Evolutionary conservation across 1,140 invertebrate species (phyloP), one percentile per base, ranked within the genome.

Genomic region (Arion vulgaris): DNA sequence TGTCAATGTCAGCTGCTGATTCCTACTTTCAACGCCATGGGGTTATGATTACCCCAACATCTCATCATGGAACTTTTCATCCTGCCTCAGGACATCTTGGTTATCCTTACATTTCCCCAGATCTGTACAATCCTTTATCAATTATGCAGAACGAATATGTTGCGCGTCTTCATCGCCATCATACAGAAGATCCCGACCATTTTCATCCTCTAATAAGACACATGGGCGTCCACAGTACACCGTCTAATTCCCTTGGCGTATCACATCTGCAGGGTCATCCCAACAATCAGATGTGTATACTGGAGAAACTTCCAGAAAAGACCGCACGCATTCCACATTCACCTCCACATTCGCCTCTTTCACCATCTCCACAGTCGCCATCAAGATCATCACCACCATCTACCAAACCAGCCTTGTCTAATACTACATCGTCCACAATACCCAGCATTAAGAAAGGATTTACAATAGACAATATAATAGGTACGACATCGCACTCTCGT

Each of bases 391-490:
- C 51, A 15, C 9, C 80, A 23, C 28, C 80, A 7, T 34, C 76
- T 7, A n/a, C n/a, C n/a, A 66, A 32, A 66, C 36, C 74, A 32
- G n/a, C 36, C 23, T 32, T 66, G 19, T 23, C 45, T n/a, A 49
- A 85, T 34, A 82, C 4, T 13, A n/a, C 73, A 36, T 7, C 85
- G 13, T 78, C 83, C 11, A n/a, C n/a, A n/a, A 81, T 88, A 62
- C 66, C 88, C 34, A 83, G 86, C 23, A 51, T 84, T 0, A 72
- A 81, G 76, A 83, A 85, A 36, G 89, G 87, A 15, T 92, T 92
- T 76, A 90, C 88, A 28, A 92, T 92, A 78, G 91, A 92, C 85
- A 91, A 87, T 84, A 88, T 92, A 28, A 92, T 92, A 45, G 91
- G 90, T 28, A 90, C 77, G 66, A 84, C 68, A 68, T 76, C 38